Evolutionary conservation across 2,888 invertebrate species (phyloP), one percentile per base, ranked within the genome.

Genomic region (Lapara coniferarum): DNA sequence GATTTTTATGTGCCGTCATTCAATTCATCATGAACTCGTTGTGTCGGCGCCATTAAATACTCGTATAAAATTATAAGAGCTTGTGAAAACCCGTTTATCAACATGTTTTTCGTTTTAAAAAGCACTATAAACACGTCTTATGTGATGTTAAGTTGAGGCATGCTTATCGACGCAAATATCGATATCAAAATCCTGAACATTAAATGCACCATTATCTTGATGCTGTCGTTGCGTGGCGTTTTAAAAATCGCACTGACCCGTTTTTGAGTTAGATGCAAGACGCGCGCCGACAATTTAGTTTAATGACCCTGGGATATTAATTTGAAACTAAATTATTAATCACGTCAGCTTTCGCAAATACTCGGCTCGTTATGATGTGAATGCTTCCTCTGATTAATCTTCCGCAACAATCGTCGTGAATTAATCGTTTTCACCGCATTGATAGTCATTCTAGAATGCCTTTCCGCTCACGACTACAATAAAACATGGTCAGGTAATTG

Each of bases 401-500:
- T 37, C 51, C 30, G 30, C 70, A 69, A 72, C 58, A 68, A 71
- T 73, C 70, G 68, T 68, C 69, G 66, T 66, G 63, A 69, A 68
- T 59, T 67, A 69, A 66, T 71, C 59, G 37, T 71, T 57, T 55
- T 66, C 52, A 68, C 55, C 67, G 55, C 51, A 66, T 59, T 55
- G 69, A 56, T 63, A 68, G 52, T 67, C 58, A 63, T 63, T 49
- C 49, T 55, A 10, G 67, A 67, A 57, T 70, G 66, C 25, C 56
- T 71, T 71, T 71, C 70, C 67, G 67, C 53, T 67, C 70, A 67
- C 71, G 66, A 69, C 68, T 68, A 74, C 74, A 76, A 75, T 76
- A 73, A 73, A 73, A 75, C 68, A 68, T 71, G 69, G 70, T 67
- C 74, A 71, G 67, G 87, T 89, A 89, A 90, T 86, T 78, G 77